A percentile compares a stretch with the other conserved stretches of the same genome.
phyloP scores from a whole-genome alignment of 2,888 invertebrate species.

The Drosophila pseudotalamancana region DNA sequence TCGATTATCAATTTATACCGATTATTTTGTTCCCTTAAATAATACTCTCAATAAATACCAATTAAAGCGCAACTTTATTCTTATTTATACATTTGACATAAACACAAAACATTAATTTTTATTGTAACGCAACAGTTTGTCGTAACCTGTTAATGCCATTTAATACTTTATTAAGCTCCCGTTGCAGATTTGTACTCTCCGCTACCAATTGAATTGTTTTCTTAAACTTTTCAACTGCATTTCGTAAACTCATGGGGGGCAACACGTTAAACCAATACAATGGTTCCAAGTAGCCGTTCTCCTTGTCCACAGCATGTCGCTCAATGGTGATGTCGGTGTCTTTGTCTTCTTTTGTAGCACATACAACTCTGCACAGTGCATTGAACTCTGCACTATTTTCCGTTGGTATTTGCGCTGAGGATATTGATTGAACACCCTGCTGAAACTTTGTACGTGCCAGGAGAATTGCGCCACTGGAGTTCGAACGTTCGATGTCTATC shows the following conservation, averaged over 20 bases:
- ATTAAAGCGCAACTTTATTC: conserved; percentile 35
- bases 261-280: conserved; percentile 94
- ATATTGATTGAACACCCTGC: conserved; percentile 90
- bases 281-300: conserved; percentile 86
- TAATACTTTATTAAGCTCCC: conserved; percentile 85
- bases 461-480: conserved; percentile 86
- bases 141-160: conserved; percentile 59
- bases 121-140: conserved; percentile 10
- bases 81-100: conserved; percentile 25
- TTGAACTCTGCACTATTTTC: conserved; percentile 86
- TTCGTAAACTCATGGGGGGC: conserved; percentile 91
- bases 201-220: conserved; percentile 88
- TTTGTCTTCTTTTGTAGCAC: conserved; percentile 83
- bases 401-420: conserved; percentile 88
- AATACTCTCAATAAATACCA: background rate
- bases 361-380: conserved; percentile 83
- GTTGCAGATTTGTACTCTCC: conserved; percentile 89
- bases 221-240: conserved; percentile 90
- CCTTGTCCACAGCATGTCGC: conserved; percentile 82
- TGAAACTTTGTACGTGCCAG: conserved; percentile 92
- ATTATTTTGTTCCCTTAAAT: background rate
- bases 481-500: conserved; percentile 88
- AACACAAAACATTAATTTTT: background rate
- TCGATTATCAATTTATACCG: conserved; percentile 30
- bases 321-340: conserved; percentile 79